These are phyloP conservation scores for Dastarcus helophoroides DNA, from an alignment of 2,888 invertebrate genomes.

Conservation along the genomic window DNA sequence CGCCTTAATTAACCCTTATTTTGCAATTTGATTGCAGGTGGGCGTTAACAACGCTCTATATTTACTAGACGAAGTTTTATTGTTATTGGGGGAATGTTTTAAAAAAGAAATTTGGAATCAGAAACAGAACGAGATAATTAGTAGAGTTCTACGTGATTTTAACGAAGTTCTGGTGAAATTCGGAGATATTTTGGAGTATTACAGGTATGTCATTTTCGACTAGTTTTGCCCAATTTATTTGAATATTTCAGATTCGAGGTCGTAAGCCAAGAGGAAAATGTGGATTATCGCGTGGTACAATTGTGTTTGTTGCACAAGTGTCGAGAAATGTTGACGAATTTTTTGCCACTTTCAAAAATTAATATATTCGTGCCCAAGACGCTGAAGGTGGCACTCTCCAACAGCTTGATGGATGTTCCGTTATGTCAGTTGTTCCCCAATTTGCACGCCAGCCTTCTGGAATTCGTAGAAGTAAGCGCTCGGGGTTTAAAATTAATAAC, in stretches of 20 bases:
- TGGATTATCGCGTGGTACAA: slow-evolving; percentile 33
- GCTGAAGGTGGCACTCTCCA: slow-evolving; percentile 35
- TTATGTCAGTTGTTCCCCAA: slow-evolving; percentile 38
- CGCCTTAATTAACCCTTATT: too few species aligned
- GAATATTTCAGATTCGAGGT: slow-evolving; percentile 27
- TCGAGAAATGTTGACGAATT: slow-evolving; percentile 31
- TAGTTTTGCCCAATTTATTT: slow-evolving; percentile 5
- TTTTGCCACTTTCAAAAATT: slow-evolving; percentile 36
- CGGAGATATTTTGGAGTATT: slow-evolving; percentile 46
- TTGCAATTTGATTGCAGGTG: slow-evolving; percentile 42
- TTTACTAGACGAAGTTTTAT: slow-evolving; percentile 40
- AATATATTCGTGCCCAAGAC: slow-evolving; percentile 36
- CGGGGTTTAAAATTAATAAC: too few species aligned
- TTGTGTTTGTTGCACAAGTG: slow-evolving; percentile 37
- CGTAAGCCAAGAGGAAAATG: slow-evolving; percentile 24
- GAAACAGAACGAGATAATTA: slow-evolving; percentile 36
- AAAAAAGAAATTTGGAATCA: slow-evolving; percentile 45
- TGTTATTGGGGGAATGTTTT: slow-evolving; percentile 44
- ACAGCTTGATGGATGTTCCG: slow-evolving; percentile 37
- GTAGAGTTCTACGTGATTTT: slow-evolving; percentile 42
- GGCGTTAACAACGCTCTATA: slow-evolving; percentile 39
- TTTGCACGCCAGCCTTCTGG: slow-evolving; percentile 34
- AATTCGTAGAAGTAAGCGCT: slow-evolving; percentile 40
- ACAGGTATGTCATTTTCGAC: slow-evolving; percentile 37
- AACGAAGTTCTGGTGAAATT: slow-evolving; percentile 45